Evolutionary conservation across 2,113 vertebrate genomes (phyloP).

Genomic region (Plectropomus leopardus): DNA sequence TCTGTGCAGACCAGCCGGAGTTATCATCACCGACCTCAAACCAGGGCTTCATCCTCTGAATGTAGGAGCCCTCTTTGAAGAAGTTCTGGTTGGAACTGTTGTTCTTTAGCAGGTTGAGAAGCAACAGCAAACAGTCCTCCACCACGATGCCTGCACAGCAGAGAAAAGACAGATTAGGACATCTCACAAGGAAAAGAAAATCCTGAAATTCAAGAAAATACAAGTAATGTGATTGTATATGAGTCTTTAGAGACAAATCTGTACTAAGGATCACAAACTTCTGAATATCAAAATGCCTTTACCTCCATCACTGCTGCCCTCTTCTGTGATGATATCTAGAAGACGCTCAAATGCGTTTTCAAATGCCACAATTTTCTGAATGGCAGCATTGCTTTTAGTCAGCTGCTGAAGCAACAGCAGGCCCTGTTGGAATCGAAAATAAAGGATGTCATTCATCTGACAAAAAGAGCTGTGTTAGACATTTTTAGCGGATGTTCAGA

Average conservation of each 20-base stretch:
- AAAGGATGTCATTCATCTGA: neutral
- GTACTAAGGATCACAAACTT: neutral
- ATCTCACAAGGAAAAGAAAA: neutral
- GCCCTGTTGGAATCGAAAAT: slow-evolving; percentile 83
- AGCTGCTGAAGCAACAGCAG: slow-evolving; percentile 94
- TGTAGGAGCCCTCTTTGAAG: slow-evolving; percentile 99
- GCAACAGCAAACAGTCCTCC: slow-evolving; percentile 95
- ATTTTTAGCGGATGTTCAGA: no score
- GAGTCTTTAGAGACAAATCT: neutral
- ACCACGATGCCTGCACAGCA: slow-evolving; percentile 92
- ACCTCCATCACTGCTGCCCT: slow-evolving; percentile 98
- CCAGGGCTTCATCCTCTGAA: slow-evolving; percentile 99
- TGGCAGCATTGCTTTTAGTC: slow-evolving; percentile 97
- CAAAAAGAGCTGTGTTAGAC: neutral
- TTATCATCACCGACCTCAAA: slow-evolving; percentile 98
- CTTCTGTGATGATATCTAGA: slow-evolving; percentile 96
- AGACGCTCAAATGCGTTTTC: slow-evolving; percentile 98
- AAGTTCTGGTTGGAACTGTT: slow-evolving; percentile 99
- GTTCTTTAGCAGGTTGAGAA: slow-evolving; percentile 95
- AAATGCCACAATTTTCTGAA: slow-evolving; percentile 99
- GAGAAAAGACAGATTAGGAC: no score
- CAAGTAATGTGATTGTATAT: neutral
- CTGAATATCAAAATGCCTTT: slow-evolving; percentile 31
- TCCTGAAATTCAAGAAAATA: neutral
- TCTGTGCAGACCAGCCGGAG: slow-evolving; percentile 97